phyloP scores from a whole-genome alignment of 2,888 invertebrate genomes.

The Amiota communis region DNA sequence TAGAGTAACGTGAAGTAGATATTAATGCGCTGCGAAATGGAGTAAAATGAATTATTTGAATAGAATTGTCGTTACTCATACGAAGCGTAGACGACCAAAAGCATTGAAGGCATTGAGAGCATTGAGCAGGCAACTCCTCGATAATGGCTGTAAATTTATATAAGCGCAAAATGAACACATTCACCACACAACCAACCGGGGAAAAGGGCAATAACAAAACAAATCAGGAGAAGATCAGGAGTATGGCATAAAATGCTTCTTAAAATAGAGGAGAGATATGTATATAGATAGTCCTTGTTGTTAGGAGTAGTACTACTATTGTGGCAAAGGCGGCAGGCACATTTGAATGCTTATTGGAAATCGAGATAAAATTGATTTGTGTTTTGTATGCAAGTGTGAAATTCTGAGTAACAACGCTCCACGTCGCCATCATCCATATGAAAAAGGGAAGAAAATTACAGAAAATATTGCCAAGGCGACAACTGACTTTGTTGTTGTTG shows the following conservation, averaged over 20 bases:
- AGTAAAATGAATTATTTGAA: constrained; percentile 70
- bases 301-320: too few species aligned
- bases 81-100: constrained; percentile 28
- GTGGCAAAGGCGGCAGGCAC: constrained; percentile 15
- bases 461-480: too few species aligned
- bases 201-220: not conserved
- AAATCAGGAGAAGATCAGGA: not conserved
- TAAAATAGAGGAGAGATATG: not conserved
- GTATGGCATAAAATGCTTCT: not conserved
- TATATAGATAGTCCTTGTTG: not conserved
- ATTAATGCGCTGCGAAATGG: constrained; percentile 66
- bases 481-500: not conserved
- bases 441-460: too few species aligned
- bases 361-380: constrained; percentile 68
- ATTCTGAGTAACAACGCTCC: too few species aligned
- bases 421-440: too few species aligned
- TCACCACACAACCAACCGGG: not conserved
- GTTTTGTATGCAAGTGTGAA: constrained; percentile 31
- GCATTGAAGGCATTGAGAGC: constrained; percentile 23
- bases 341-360: constrained; percentile 65
- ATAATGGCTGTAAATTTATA: constrained; percentile 61
- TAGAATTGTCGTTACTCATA: constrained; percentile 60
- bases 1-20: constrained; percentile 43
- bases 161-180: constrained; percentile 26
- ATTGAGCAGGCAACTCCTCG: constrained; percentile 50